phyloP scores from a whole-genome alignment of 2,797 vertebrate genomes.

The Notolabrus celidotus region DNA sequence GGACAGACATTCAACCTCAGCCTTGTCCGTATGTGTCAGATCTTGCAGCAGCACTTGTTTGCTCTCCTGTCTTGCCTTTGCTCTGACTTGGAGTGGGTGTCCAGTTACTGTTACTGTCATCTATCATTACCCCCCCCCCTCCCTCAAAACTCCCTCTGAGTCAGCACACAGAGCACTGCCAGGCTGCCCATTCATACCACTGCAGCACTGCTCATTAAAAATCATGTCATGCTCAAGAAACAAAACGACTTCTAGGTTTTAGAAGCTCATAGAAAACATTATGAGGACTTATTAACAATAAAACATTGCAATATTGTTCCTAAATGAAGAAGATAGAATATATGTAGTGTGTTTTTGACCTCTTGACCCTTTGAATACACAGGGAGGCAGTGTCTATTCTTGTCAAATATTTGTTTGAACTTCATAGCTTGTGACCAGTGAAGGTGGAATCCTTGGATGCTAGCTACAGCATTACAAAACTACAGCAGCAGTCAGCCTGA shows the following conservation, averaged over 20 bases:
- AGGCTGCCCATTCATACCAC: constrained; percentile 48
- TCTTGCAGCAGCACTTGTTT: constrained; percentile 1
- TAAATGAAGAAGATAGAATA: neutral
- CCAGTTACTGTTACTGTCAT: constrained; percentile 46
- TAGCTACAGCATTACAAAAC: constrained; percentile 28
- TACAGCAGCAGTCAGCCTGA: constrained; percentile 41
- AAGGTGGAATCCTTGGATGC: constrained; percentile 1
- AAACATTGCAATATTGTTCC: neutral
- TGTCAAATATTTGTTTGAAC: constrained; percentile 19
- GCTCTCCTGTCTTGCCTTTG: constrained; percentile 19
- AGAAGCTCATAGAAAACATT: neutral
- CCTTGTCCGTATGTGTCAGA: neutral
- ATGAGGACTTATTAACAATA: neutral
- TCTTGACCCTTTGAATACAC: neutral
- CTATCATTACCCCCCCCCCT: constrained; percentile 21
- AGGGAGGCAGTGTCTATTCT: constrained; percentile 12
- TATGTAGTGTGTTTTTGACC: constrained; percentile 4
- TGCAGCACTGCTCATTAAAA: constrained; percentile 38
- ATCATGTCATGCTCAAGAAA: constrained; percentile 17
- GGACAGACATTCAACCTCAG: neutral
- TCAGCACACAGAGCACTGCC: constrained; percentile 30
- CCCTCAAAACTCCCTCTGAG: constrained; percentile 7
- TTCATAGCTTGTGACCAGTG: neutral
- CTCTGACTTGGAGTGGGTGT: constrained; percentile 32
- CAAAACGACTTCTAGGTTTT: neutral